Conservation (phyloP, 2,888 invertebrate genomes). For the Stenurella melanura region DNA sequence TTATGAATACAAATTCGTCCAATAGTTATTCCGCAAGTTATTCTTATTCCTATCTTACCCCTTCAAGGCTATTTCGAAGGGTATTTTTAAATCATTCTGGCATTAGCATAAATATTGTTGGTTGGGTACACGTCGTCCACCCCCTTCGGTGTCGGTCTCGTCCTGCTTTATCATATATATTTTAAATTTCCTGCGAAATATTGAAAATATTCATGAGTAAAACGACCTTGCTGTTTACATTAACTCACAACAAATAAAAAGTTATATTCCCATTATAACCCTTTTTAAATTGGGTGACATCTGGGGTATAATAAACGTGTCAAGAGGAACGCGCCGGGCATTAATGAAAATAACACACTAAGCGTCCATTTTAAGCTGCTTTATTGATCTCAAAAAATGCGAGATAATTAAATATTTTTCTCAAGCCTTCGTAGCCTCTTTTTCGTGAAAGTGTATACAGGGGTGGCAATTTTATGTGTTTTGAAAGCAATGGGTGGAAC, state of each 20-base stretch:
- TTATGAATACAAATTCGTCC: slow-evolving; percentile 47
- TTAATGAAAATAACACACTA: not conserved
- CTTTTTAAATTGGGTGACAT: slow-evolving; percentile 7
- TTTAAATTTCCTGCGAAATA: slow-evolving; percentile 13
- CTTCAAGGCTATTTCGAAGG: slow-evolving; percentile 34
- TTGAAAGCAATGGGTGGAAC: too few species aligned
- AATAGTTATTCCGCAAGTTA: slow-evolving; percentile 42
- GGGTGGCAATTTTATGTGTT: too few species aligned
- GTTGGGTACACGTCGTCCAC: slow-evolving; percentile 30
- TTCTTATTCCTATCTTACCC: slow-evolving; percentile 49
- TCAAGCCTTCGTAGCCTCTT: not conserved
- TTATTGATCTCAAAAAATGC: not conserved
- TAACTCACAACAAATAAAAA: slow-evolving; percentile 2
- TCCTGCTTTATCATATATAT: not conserved
- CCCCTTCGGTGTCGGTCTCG: slow-evolving; percentile 9
- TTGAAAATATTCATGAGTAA: slow-evolving; percentile 14
- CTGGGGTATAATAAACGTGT: not conserved
- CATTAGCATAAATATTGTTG: slow-evolving; percentile 49
- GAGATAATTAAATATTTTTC: not conserved
- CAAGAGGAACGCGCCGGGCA: not conserved
- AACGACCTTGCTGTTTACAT: not conserved
- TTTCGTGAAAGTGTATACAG: too few species aligned
- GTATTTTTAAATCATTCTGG: slow-evolving; percentile 38
- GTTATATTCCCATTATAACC: slow-evolving; percentile 4
- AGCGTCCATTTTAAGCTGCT: not conserved